These are phyloP conservation scores for Styela plicata DNA, from an alignment of 23 tunicate genomes.

Conservation along the genomic window DNA sequence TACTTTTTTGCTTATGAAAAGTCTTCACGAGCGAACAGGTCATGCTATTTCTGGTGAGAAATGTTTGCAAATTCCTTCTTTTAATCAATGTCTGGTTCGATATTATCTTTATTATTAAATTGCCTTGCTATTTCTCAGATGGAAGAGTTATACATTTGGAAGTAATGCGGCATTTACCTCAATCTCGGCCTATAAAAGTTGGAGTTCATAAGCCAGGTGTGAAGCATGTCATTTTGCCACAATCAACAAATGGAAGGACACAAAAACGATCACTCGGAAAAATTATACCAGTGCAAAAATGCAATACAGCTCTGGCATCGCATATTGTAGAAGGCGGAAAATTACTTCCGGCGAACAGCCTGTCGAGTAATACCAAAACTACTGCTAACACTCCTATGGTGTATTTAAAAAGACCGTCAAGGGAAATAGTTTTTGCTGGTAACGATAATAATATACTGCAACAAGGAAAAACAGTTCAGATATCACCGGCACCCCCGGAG, in stretches of 20 bases:
- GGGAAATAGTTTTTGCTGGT: background rate
- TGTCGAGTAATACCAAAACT: background rate
- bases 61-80: no score
- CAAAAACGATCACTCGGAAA: background rate
- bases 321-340: background rate
- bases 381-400: background rate
- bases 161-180: background rate
- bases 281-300: background rate
- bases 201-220: background rate
- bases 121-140: background rate
- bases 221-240: background rate
- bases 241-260: background rate
- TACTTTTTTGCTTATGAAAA: no score
- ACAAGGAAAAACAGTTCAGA: background rate
- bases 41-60: no score
- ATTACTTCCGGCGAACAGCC: background rate
- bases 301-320: background rate
- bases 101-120: background rate
- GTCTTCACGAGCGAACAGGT: no score
- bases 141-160: slow-evolving; percentile 20
- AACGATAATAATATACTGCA: background rate
- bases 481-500: background rate
- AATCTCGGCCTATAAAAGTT: background rate
- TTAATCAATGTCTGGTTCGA: no score
- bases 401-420: background rate